phyloP scores from a whole-genome alignment of 2,888 invertebrate species.

The Carcina quercana region DNA sequence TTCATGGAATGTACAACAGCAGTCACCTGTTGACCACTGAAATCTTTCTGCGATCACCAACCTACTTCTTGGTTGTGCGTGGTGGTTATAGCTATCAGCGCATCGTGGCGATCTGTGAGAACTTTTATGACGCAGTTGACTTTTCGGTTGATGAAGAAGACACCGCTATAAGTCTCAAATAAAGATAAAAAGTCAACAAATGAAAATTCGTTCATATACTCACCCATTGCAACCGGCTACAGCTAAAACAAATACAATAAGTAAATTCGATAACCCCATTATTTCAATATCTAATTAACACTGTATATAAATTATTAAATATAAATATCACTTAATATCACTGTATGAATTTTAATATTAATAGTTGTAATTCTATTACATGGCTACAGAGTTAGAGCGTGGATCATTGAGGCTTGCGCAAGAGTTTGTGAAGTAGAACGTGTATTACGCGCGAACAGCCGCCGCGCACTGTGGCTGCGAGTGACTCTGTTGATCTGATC shows the following conservation, averaged over 20 bases:
- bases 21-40: too few species aligned
- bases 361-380: conserved; percentile 21
- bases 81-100: too few species aligned
- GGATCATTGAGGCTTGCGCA: conserved; percentile 23
- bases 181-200: too few species aligned
- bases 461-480: conserved; percentile 27
- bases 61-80: too few species aligned
- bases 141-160: too few species aligned
- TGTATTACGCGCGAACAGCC: conserved; percentile 29
- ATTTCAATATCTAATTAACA: conserved; percentile 17
- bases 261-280: conserved; percentile 23
- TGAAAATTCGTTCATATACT: too few species aligned
- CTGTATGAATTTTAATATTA: conserved; percentile 12
- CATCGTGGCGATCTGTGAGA: too few species aligned
- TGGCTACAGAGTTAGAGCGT: conserved; percentile 22
- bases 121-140: too few species aligned
- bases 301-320: conserved; percentile 18
- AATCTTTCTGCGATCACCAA: too few species aligned
- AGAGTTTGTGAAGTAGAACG: conserved; percentile 19
- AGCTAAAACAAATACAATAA: conserved; percentile 24
- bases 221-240: conserved; percentile 29
- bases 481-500: not conserved
- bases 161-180: too few species aligned
- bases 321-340: conserved; percentile 27
- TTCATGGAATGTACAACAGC: too few species aligned